Evolutionary conservation across 2,113 vertebrate species (phyloP).

Genomic region (Charina bottae): DNA sequence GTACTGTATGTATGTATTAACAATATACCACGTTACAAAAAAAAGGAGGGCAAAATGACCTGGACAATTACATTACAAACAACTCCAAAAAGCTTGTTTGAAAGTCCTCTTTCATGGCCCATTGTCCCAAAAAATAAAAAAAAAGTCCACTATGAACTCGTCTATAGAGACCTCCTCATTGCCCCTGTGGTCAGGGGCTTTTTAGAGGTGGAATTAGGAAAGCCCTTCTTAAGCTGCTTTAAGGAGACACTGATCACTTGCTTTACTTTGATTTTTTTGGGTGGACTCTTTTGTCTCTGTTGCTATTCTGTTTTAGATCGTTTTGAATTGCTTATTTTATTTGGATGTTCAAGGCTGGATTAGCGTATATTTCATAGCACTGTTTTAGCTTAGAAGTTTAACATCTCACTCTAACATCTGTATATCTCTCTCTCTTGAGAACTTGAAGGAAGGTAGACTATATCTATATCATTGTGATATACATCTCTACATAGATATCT

Average conservation of each 20-base stretch:
- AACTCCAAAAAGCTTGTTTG: background rate
- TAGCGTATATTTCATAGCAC: background rate
- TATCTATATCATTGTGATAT: background rate
- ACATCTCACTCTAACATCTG: background rate
- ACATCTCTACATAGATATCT: background rate
- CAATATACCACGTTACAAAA: background rate
- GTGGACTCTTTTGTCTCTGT: background rate
- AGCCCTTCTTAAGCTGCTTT: background rate
- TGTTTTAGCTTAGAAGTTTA: background rate
- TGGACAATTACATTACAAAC: background rate
- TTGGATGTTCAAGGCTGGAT: background rate
- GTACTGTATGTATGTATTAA: too few relatives aligned
- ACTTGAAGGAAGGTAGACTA: background rate
- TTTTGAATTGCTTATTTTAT: background rate
- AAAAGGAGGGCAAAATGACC: background rate
- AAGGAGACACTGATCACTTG: background rate
- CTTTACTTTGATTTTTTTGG: background rate
- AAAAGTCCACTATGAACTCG: background rate
- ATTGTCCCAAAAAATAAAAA: background rate
- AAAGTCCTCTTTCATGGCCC: background rate
- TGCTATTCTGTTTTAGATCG: background rate
- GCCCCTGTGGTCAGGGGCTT: background rate
- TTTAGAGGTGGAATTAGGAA: background rate
- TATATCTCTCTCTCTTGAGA: background rate
- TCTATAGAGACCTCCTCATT: background rate